Conservation (phyloP, 2,888 invertebrate species). For the Melieria omissa region DNA sequence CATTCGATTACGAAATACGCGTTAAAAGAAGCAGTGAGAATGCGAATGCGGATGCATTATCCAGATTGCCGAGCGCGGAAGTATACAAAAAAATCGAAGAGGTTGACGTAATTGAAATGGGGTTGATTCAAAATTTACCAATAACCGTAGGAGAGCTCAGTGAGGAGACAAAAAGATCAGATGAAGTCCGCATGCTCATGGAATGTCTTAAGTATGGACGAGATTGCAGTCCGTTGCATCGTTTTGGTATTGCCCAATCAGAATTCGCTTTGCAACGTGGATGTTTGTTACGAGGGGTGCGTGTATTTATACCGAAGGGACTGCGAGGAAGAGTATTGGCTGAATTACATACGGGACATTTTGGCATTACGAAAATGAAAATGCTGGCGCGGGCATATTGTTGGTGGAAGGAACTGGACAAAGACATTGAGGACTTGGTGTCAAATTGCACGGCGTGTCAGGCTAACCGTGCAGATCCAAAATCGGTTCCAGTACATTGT, state of each 20-base stretch:
- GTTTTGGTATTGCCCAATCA: conserved; percentile 23
- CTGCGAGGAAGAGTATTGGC: conserved; percentile 3
- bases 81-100: conserved; percentile 18
- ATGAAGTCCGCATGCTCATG: not conserved
- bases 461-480: no score
- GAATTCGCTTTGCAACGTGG: conserved; percentile 28
- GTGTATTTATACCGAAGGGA: conserved; percentile 37
- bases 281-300: conserved; percentile 41
- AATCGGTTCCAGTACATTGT: no score
- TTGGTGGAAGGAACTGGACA: conserved; percentile 42
- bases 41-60: conserved; percentile 34
- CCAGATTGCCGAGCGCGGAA: conserved; percentile 18
- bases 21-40: conserved; percentile 29
- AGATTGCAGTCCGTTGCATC: conserved; percentile 8
- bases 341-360: conserved; percentile 42
- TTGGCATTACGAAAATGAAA: conserved; percentile 42
- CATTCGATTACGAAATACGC: conserved; percentile 29
- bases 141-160: conserved; percentile 33
- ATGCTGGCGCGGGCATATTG: conserved; percentile 44
- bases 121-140: conserved; percentile 29
- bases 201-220: conserved; percentile 22
- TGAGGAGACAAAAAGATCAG: conserved; percentile 10
- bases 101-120: conserved; percentile 28
- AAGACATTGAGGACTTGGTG: conserved; percentile 8
- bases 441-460: no score